Conservation (phyloP, 2,888 invertebrate species). For the Leucophenga maculata region DNA sequence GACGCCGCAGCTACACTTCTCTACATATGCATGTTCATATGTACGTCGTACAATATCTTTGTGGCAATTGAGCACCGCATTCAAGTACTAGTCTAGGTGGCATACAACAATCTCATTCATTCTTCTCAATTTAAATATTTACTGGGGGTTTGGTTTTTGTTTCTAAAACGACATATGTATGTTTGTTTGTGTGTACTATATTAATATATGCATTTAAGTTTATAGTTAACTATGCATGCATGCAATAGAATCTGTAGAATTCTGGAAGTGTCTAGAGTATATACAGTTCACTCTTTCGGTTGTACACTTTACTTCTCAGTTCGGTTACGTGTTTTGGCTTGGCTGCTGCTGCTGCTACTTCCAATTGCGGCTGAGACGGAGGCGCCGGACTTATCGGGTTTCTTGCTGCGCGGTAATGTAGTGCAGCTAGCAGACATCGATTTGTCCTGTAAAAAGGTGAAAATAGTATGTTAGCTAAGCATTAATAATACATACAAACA, state of each 20-base stretch:
- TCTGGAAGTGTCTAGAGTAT: background rate
- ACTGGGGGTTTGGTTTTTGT: slow-evolving; percentile 1
- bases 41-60: too few relatives aligned
- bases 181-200: background rate
- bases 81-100: background rate
- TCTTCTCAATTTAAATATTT: background rate
- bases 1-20: background rate
- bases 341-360: slow-evolving; percentile 30
- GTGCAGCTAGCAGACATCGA: slow-evolving; percentile 71
- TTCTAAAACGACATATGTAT: slow-evolving; percentile 15
- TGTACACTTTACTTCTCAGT: slow-evolving; percentile 52
- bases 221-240: slow-evolving; percentile 17
- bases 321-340: slow-evolving; percentile 59
- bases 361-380: background rate
- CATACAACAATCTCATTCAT: background rate
- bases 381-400: slow-evolving; percentile 63
- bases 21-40: slow-evolving; percentile 6
- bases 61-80: slow-evolving; percentile 13
- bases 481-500: background rate
- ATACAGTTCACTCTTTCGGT: background rate
- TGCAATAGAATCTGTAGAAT: background rate
- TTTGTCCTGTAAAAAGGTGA: slow-evolving; percentile 68
- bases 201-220: slow-evolving; percentile 4
- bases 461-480: slow-evolving; percentile 14
- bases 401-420: slow-evolving; percentile 70